Base-by-base conservation (phyloP, 2,888 invertebrate genomes). In the Patella depressa region DNA sequence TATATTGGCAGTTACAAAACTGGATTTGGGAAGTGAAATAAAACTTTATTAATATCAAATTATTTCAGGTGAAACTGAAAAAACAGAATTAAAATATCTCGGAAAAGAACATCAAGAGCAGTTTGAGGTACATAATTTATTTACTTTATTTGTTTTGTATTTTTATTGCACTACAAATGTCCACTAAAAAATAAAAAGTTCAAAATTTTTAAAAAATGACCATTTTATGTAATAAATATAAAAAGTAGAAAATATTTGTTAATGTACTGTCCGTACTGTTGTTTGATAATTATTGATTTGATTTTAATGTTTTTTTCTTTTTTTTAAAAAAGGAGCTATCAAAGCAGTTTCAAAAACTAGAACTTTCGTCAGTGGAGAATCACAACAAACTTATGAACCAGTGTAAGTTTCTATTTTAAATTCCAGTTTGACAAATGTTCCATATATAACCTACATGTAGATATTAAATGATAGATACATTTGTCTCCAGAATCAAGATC, bases 41-140 rank as follows among this genome's bases (percentile, higher is more conserved):
- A 45, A 45, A 45, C 9, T 7, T 5, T 7, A 45, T 45, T 34
- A 34, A 34, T 34, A 19, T 53, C 17, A 17, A 5, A 74, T 78
- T 24, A 74, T 78, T 80, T 7, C 71, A 89, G 89, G 89, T 88
- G 88, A 88, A 78, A 83, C 84, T 72, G 88, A 89, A 72, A 84
- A 85, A 71, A 86, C 86, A 53, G 85, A 87, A 79, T 81, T 88
- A 53, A 85, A 87, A 78, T 84, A 87, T 74, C 70, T 83, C 53
- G 88, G 86, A 77, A 85, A 85, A 78, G 85, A 86, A 73, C 86
- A 88, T 76, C 80, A 82, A 53, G 80, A 83, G 72, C 85, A 88
- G 65, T 87, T 86, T 89, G 86, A 89, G 85, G 89, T 88, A 82
- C 73, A 71, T 71, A 4, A 55, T 17, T 19, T 29, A 14, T 9